Evolutionary conservation across 2,797 vertebrate genomes (phyloP).

Genomic region (Prionace glauca): DNA sequence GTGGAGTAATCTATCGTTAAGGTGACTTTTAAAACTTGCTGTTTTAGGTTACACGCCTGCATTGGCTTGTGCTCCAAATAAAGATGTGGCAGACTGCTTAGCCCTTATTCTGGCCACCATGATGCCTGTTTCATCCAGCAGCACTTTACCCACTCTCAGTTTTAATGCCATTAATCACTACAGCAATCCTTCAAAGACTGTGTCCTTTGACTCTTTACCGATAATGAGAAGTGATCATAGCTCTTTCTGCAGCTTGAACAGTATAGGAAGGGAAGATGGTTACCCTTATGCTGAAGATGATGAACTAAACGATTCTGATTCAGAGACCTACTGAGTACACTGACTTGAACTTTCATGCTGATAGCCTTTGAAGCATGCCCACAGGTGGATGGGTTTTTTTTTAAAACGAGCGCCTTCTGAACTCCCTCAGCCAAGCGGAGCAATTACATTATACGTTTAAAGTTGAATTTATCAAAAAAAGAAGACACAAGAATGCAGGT

Average conservation of each 20-base stretch:
- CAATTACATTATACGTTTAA: constrained; percentile 27
- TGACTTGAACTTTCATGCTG: constrained; percentile 2
- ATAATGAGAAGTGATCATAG: constrained; percentile 76
- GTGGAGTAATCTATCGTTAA: not conserved
- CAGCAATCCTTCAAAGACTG: constrained; percentile 86
- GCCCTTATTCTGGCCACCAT: constrained; percentile 96
- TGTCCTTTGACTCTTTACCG: constrained; percentile 86
- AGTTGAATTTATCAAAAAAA: constrained; percentile 32
- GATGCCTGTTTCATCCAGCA: constrained; percentile 90
- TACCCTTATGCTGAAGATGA: constrained; percentile 79
- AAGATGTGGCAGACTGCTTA: constrained; percentile 94
- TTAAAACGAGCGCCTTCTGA: constrained; percentile 18
- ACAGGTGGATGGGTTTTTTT: not conserved
- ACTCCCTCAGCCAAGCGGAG: constrained; percentile 1
- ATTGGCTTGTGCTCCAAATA: constrained; percentile 92
- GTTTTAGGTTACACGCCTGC: constrained; percentile 88
- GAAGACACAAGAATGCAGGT: constrained; percentile 25
- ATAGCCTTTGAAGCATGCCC: constrained; percentile 7
- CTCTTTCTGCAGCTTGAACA: constrained; percentile 95
- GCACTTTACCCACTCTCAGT: constrained; percentile 71
- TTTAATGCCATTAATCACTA: constrained; percentile 94
- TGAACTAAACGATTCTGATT: constrained; percentile 93
- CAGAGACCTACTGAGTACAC: constrained; percentile 82
- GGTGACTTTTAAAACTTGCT: constrained; percentile 8
- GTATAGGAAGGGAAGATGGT: constrained; percentile 79